Base-by-base conservation (phyloP, 2,888 invertebrate species). In the Cephus pygmeus region DNA sequence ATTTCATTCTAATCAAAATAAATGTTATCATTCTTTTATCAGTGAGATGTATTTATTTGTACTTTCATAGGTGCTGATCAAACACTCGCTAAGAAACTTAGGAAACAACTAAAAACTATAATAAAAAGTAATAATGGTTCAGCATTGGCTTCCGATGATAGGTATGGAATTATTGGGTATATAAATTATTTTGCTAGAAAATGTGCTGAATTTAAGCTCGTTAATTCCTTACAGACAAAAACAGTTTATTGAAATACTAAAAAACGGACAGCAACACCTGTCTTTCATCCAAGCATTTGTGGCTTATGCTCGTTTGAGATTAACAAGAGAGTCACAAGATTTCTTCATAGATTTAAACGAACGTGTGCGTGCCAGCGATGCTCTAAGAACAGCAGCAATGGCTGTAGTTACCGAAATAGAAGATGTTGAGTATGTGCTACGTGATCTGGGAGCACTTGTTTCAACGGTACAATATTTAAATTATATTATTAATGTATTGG, bases 221-320 rank as follows among this genome's bases (percentile, higher is more conserved):
- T 74, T 77, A 75, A 78, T 81, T 76, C 76, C 79, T 80, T 81
- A 74, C 79, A 83, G 83, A 69, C 73, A 74, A 11, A 79, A 78
- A 4, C 75, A 79, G 15, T 69, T 81, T 6, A 74, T 80, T 12
- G 75, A 80, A 23, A 40, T 81, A 31, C 40, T 83, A 30, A 56
- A 76, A 76, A 76, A 73, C 69, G 77, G 79, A 15, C 76, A 77
- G 23, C 34, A 36, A 23, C 82, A 80, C 12, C 33, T 82, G 4
- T 33, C 56, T 23, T 73, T 80, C 12, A 77, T 82, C 12, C 31
- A 40, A 11, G 73, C 80, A 30, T 80, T 78, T 69, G 56, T 82
- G 30, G 76, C 73, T 1, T 77, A 75, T 33, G 76, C 75, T 33
- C 73, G 75, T 35, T 12, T 78, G 4, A 78, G 78, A 69, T 73